Evolutionary conservation across 2,797 vertebrate genomes (phyloP).

Genomic region (Rhynchonycteris naso): DNA sequence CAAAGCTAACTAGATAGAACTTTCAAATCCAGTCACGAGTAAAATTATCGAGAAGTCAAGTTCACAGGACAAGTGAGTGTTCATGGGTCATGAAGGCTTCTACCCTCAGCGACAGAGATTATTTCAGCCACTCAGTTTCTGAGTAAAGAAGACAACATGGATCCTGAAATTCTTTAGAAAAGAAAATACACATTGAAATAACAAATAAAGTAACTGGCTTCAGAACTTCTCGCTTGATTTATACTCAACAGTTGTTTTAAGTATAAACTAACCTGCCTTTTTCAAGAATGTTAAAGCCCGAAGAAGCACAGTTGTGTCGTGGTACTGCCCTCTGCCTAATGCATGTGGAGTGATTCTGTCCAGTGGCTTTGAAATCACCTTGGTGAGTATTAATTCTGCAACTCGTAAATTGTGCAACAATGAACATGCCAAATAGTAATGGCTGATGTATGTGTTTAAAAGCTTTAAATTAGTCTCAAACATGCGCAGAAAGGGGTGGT

Average conservation of each 20-base stretch:
- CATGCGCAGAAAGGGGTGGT: neutral
- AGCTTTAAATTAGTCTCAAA: slow-evolving; percentile 16
- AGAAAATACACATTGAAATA: slow-evolving; percentile 70
- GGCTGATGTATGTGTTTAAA: neutral
- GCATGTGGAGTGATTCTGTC: slow-evolving; percentile 36
- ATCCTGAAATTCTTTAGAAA: slow-evolving; percentile 50
- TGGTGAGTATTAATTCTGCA: neutral
- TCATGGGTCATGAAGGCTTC: slow-evolving; percentile 48
- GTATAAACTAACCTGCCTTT: slow-evolving; percentile 59
- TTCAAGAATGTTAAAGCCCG: slow-evolving; percentile 56
- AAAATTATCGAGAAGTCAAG: slow-evolving; percentile 72
- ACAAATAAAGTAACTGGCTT: slow-evolving; percentile 72
- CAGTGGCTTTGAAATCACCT: slow-evolving; percentile 16
- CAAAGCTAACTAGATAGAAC: slow-evolving; percentile 34
- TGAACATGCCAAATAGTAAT: slow-evolving; percentile 11
- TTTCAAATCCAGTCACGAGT: slow-evolving; percentile 60
- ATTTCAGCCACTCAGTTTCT: slow-evolving; percentile 41
- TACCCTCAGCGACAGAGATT: slow-evolving; percentile 39
- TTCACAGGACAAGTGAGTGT: slow-evolving; percentile 56
- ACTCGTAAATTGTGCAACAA: neutral
- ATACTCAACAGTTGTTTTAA: slow-evolving; percentile 61
- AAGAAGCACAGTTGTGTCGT: neutral
- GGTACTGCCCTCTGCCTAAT: neutral
- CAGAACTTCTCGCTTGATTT: slow-evolving; percentile 70
- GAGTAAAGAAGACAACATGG: slow-evolving; percentile 25